Evolutionary conservation across 2,797 vertebrate genomes (phyloP), one percentile per base, ranked within the genome.

Genomic region (Sus cebifrons): DNA sequence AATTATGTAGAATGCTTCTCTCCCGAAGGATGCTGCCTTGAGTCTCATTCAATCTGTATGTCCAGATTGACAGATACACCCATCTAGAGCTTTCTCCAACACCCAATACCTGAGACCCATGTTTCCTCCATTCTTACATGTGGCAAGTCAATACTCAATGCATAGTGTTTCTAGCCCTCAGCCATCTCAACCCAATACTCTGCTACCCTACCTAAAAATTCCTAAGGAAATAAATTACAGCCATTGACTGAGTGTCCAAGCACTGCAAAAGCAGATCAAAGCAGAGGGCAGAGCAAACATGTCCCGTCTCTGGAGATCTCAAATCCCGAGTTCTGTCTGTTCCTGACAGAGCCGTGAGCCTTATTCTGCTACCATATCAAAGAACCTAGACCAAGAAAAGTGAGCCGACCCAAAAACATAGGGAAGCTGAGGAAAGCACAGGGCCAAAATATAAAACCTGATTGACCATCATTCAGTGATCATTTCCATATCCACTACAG

Each of bases 351-450:
- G 40, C 27, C 64, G 16, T 83, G 3, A 49, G 25, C 40, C 49
- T 36, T 44, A 12, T 74, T 85, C 67, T 88, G 60, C 40, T 40
- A 68, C 44, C 52, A 81, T 12, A 0, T 17, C 44, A 49, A 86
- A 84, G n/a, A 21, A 78, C 68, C 70, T 44, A 79, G 21, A 92
- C 9, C 20, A 65, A 84, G 15, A 93, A 89, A 20, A 97, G 89
- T 60, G 40, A 91, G 44, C 16, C 32, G 62, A 60, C 27, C 15
- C 71, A 29, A 20, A 62, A 84, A 68, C 23, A 86, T 1, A 67
- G 32, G 20, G 7, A 86, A 89, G 32, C 23, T 40, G 36, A 70
- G 52, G 27, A 36, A 89, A 62, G n/a, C 18, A 32, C 60, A 84
- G 25, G 23, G 75, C 18, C 52, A 32, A 86, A 27, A 40, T 29